A percentile compares a stretch with the other conserved stretches of the same genome.
Evolutionary conservation across 2,797 vertebrate genomes (phyloP).

Genomic region (Danio albolineatus): DNA sequence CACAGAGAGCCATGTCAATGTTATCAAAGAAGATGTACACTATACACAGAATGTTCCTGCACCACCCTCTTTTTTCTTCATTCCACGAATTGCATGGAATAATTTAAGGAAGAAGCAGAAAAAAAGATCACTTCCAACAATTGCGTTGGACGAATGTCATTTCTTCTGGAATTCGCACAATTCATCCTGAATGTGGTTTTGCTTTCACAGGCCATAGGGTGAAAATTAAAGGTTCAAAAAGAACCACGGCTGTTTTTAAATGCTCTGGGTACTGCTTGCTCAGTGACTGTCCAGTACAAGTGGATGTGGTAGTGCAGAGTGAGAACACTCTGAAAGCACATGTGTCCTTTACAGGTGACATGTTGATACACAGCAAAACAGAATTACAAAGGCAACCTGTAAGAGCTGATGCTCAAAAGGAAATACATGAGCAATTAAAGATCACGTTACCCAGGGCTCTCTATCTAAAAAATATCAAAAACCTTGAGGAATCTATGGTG

Average conservation of each 20-base stretch:
- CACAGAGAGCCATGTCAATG: too few relatives aligned
- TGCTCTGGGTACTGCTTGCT: slow-evolving; percentile 6
- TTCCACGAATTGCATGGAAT: too few relatives aligned
- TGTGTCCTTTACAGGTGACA: neutral
- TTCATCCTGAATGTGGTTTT: neutral
- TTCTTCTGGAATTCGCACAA: neutral
- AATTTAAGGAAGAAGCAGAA: too few relatives aligned
- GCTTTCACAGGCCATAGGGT: neutral
- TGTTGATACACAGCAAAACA: neutral
- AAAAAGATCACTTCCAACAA: neutral
- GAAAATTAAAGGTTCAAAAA: neutral
- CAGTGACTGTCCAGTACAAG: slow-evolving; percentile 16
- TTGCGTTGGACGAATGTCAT: slow-evolving; percentile 1
- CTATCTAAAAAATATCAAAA: too few relatives aligned
- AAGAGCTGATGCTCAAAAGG: slow-evolving; percentile 3
- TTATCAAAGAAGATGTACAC: too few relatives aligned
- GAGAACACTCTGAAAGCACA: slow-evolving; percentile 29
- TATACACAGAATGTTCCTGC: too few relatives aligned
- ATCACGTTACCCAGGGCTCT: neutral
- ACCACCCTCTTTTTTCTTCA: too few relatives aligned
- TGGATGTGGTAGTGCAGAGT: slow-evolving; percentile 33
- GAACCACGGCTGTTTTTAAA: slow-evolving; percentile 5
- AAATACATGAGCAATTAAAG: slow-evolving; percentile 6
- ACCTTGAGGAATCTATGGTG: too few relatives aligned
- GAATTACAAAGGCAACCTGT: slow-evolving; percentile 8